These are phyloP conservation scores for Brevimyrus niger DNA, from an alignment of 2,113 vertebrate genomes.

Conservation along the genomic window DNA sequence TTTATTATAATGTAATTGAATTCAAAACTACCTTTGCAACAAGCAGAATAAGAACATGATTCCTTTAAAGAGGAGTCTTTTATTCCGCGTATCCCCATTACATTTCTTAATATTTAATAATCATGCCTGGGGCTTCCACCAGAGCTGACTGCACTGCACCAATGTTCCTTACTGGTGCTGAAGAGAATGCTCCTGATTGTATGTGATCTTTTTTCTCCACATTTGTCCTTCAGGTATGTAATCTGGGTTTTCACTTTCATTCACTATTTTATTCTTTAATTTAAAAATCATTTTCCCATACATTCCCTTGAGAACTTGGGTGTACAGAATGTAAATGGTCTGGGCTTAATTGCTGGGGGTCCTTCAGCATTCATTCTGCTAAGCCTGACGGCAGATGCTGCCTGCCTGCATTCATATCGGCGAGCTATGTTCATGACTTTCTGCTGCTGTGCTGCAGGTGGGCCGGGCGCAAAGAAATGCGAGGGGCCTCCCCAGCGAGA, in stretches of 20 bases:
- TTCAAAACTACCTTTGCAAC: neutral
- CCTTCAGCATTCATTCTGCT: neutral
- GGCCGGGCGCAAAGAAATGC: slow-evolving; percentile 43
- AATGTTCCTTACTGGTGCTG: slow-evolving; percentile 11
- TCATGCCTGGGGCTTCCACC: neutral
- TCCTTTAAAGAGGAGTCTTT: neutral
- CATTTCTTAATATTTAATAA: neutral
- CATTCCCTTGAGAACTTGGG: neutral
- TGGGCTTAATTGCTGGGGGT: neutral
- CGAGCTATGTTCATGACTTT: neutral
- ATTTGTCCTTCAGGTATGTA: slow-evolving; percentile 36
- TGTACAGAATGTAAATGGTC: neutral
- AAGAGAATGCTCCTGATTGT: slow-evolving; percentile 27
- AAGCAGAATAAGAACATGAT: neutral
- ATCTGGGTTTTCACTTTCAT: slow-evolving; percentile 22
- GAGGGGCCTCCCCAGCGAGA: slow-evolving; percentile 62
- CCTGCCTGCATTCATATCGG: neutral
- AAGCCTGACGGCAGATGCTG: neutral
- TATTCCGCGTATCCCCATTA: neutral
- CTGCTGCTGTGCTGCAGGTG: slow-evolving; percentile 36
- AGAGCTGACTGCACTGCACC: neutral
- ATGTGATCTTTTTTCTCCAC: slow-evolving; percentile 18
- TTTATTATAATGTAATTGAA: neutral
- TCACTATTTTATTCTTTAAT: neutral
- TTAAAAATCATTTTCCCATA: neutral